A percentile compares a stretch with the other conserved stretches of the same genome.
These are phyloP conservation scores for Meiosimyza platycephala DNA, from an alignment of 2,888 invertebrate genomes.

Conservation along the genomic window DNA sequence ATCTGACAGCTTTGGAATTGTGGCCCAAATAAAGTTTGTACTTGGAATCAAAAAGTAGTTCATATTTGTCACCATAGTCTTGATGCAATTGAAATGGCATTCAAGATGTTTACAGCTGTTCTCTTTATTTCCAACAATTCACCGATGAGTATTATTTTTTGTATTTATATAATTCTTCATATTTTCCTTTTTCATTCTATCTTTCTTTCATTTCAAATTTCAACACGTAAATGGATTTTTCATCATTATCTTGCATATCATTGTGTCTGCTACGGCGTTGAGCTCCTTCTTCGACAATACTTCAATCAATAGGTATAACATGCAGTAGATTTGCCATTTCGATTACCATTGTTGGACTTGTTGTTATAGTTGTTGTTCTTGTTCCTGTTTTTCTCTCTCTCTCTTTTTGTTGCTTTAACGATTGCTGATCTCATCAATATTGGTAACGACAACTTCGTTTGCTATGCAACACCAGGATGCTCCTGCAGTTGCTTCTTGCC, in stretches of 20 bases:
- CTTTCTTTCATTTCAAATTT: background rate
- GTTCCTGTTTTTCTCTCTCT: background rate
- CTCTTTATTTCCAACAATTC: too few relatives aligned
- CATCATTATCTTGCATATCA: constrained; percentile 13
- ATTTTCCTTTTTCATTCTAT: constrained; percentile 1
- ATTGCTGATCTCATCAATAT: constrained; percentile 22
- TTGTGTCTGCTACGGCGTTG: background rate
- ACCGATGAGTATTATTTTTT: background rate
- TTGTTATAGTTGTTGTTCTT: constrained; percentile 8
- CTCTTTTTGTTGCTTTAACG: background rate
- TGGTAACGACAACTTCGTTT: constrained; percentile 21
- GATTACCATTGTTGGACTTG: constrained; percentile 13
- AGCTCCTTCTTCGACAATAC: too few relatives aligned
- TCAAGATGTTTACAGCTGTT: too few relatives aligned
- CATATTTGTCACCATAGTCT: too few relatives aligned
- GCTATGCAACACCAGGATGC: too few relatives aligned
- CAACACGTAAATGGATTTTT: constrained; percentile 12
- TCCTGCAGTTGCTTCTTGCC: background rate
- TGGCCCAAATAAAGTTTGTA: too few relatives aligned
- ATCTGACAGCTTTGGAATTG: too few relatives aligned
- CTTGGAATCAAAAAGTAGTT: too few relatives aligned
- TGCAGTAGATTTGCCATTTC: constrained; percentile 14
- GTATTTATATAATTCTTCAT: background rate
- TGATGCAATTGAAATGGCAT: too few relatives aligned
- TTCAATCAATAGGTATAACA: background rate